Percentiles rank a stretch among this genome's conserved stretches.
Evolutionary conservation across 30 jellyfish, hydroid and myxozoan species (phyloP).

Genomic region (Aurelia aurita complex sp. Pacific): DNA sequence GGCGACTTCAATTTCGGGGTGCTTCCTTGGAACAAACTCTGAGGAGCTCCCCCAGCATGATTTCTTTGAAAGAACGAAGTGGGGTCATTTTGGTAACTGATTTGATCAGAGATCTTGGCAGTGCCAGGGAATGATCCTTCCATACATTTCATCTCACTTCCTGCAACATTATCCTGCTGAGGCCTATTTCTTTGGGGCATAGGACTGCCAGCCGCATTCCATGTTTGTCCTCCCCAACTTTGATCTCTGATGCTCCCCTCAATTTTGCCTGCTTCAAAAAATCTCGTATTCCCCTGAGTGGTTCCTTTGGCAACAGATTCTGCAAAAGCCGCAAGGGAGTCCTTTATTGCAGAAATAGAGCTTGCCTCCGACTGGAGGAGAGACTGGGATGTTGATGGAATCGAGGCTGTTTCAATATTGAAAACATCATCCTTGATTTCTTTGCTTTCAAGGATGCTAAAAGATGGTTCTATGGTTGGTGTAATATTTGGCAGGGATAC

Average conservation of each 20-base stretch:
- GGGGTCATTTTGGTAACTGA: background rate
- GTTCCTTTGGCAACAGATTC: conserved; percentile 5
- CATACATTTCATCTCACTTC: background rate
- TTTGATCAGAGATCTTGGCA: background rate
- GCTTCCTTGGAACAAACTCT: background rate
- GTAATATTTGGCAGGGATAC: background rate
- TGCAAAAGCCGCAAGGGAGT: conserved; percentile 5
- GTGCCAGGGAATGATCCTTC: background rate
- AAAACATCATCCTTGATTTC: conserved; percentile 16
- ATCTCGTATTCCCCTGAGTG: background rate
- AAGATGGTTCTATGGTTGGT: conserved; percentile 24
- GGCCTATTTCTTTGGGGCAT: background rate
- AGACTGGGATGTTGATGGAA: background rate
- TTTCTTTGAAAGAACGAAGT: background rate
- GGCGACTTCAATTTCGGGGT: background rate
- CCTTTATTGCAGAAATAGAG: conserved; percentile 5
- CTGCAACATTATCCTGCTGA: background rate
- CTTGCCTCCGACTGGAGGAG: background rate
- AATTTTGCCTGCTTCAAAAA: background rate
- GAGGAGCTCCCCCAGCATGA: background rate
- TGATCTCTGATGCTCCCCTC: background rate
- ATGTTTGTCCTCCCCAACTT: background rate
- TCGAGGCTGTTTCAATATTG: background rate
- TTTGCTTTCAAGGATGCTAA: conserved; percentile 49
- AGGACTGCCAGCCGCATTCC: background rate